Percentiles rank a stretch among this genome's conserved stretches.
These are phyloP conservation scores for Orestias chungarensis DNA, from an alignment of 2,797 vertebrate genomes.

Conservation along the genomic window DNA sequence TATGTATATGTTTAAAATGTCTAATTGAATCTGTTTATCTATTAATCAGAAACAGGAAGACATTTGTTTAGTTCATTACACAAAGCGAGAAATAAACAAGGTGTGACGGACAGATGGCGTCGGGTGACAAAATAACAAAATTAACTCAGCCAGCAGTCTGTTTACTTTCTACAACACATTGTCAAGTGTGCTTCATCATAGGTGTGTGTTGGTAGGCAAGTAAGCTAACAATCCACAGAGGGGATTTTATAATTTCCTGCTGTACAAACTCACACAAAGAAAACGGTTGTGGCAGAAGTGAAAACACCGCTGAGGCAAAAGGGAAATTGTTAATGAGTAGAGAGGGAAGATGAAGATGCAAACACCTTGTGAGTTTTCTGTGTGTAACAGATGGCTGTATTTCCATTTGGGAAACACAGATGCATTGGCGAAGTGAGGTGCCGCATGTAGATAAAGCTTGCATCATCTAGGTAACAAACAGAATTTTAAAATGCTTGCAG, in stretches of 20 bases:
- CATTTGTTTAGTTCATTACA: slow-evolving; percentile 33
- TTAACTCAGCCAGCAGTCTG: slow-evolving; percentile 47
- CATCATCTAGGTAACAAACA: slow-evolving; percentile 13
- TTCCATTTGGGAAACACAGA: slow-evolving; percentile 52
- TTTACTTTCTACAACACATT: slow-evolving; percentile 27
- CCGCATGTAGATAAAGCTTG: slow-evolving; percentile 46
- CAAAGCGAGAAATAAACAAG: slow-evolving; percentile 51
- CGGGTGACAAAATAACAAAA: slow-evolving; percentile 40
- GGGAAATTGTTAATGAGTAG: slow-evolving; percentile 65
- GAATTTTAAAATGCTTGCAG: slow-evolving; percentile 20
- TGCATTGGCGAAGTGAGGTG: slow-evolving; percentile 33
- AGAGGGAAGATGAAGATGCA: slow-evolving; percentile 58
- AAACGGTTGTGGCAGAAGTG: slow-evolving; percentile 24
- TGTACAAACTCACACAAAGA: slow-evolving; percentile 30
- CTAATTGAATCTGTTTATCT: slow-evolving; percentile 44
- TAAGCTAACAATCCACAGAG: slow-evolving; percentile 20
- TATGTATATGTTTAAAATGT: slow-evolving; percentile 9
- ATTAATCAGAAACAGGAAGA: slow-evolving; percentile 45
- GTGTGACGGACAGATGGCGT: slow-evolving; percentile 58
- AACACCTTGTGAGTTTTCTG: slow-evolving; percentile 52
- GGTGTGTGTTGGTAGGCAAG: slow-evolving; percentile 14
- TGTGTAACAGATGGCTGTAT: slow-evolving; percentile 61
- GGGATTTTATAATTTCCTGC: slow-evolving; percentile 39
- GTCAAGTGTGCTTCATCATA: slow-evolving; percentile 3
- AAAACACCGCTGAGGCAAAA: slow-evolving; percentile 44